Evolutionary conservation across 2,888 invertebrate genomes (phyloP), one percentile per base, ranked within the genome.

Genomic region (Achlya flavicornis): DNA sequence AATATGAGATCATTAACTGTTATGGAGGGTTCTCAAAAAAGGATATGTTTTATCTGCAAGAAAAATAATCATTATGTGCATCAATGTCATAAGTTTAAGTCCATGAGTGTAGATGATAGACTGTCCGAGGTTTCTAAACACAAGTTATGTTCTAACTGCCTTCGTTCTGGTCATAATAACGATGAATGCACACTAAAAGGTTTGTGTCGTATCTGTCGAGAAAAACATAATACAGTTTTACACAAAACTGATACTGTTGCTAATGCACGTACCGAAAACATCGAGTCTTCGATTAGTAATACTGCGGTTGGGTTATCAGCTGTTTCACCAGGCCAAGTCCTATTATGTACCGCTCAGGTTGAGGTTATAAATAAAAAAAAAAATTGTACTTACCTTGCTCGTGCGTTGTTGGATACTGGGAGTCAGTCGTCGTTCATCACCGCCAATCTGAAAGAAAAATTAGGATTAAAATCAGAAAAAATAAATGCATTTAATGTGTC

Each of bases 361-460:
- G 19, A 63, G n/a, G 32, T 64, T 32, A 33, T 16, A 3, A 41
- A 61, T 32, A 10, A 14, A 7, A 4, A 43, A 14, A 43, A 43
- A 14, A 61, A 63, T 53, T 41, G 43, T 14, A 32, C 32, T 60
- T 38, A 57, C 26, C 16, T 33, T 12, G 60, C 61, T 57, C 60
- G 60, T 53, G 63, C 63, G 10, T 41, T 63, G 4, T 38, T 63
- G 7, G 63, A 63, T 38, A 38, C 48, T 19, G 63, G 63, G 33
- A 64, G 64, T 6, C 64, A 61, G 19, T 61, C 64, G 16, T 61
- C 43, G 0, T 64, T 61, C 33, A n/a, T 64, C 8, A 43, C 64
- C 19, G 16, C 57, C 11, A 19, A 16, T 35, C 59, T 57, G 26
- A 57, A 26, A 38, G 5, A 19, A 19, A 43, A 43, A 43, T 4